A percentile compares a stretch with the other conserved stretches of the same genome.
phyloP scores from a whole-genome alignment of 2,797 vertebrate species.

The Knipowitschia caucasica region DNA sequence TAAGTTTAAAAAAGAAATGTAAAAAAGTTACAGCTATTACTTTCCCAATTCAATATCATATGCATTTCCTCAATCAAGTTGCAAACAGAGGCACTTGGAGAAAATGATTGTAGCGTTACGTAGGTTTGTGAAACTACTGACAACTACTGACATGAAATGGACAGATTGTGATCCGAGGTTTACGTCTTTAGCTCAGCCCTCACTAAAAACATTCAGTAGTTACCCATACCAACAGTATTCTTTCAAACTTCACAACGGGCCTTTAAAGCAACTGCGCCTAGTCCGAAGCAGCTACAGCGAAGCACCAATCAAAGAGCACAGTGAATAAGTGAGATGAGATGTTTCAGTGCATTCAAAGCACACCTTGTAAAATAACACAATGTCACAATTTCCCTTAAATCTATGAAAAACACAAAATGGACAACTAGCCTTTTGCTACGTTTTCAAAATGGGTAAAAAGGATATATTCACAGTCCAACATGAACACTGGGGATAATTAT shows the following conservation, averaged over 20 bases:
- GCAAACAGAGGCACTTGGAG: slow-evolving; percentile 78
- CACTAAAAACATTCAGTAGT: slow-evolving; percentile 19
- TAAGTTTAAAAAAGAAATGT: slow-evolving; percentile 24
- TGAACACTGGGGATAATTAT: slow-evolving; percentile 48
- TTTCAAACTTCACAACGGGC: slow-evolving; percentile 25
- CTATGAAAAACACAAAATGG: slow-evolving; percentile 42
- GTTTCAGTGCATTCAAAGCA: slow-evolving; percentile 38
- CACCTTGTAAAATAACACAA: slow-evolving; percentile 30
- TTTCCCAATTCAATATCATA: slow-evolving; percentile 11
- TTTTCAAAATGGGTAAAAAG: slow-evolving; percentile 43
- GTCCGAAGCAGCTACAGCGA: slow-evolving; percentile 46
- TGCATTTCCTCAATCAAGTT: slow-evolving; percentile 38
- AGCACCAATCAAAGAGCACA: slow-evolving; percentile 33
- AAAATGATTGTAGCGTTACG: slow-evolving; percentile 65
- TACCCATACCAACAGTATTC: slow-evolving; percentile 50
- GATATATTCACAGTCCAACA: slow-evolving; percentile 69
- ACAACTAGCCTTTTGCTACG: slow-evolving; percentile 59
- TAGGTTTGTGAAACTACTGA: slow-evolving; percentile 49
- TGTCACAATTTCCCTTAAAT: slow-evolving; percentile 56
- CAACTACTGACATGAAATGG: slow-evolving; percentile 39
- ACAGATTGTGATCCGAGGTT: slow-evolving; percentile 13
- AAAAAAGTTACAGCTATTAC: slow-evolving; percentile 21
- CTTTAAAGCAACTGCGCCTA: slow-evolving; percentile 5
- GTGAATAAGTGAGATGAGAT: slow-evolving; percentile 36
- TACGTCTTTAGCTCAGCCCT: slow-evolving; percentile 10